Percentiles rank a stretch among this genome's conserved stretches.
Conservation (phyloP, 2,888 invertebrate species). For the Odontocolon sp. region DNA sequence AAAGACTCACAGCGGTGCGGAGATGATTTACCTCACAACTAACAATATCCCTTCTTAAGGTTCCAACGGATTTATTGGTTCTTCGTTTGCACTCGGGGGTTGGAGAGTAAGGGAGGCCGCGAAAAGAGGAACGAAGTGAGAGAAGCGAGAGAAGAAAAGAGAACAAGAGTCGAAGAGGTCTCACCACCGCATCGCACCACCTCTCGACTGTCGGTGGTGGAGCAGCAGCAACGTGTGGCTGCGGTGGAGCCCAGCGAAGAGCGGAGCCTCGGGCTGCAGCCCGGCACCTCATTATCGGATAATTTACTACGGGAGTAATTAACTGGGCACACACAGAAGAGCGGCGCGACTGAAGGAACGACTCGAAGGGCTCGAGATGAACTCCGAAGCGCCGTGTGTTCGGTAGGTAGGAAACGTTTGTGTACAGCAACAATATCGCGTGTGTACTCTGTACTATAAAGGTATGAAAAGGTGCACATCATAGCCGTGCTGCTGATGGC, state of each 20-base stretch:
- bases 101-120: conserved; percentile 21
- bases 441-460: conserved; percentile 49
- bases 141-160: conserved; percentile 47
- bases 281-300: conserved; percentile 80
- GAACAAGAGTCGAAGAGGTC: conserved; percentile 52
- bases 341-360: conserved; percentile 65
- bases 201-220: conserved; percentile 37
- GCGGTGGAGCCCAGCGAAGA: conserved; percentile 23
- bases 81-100: conserved; percentile 68
- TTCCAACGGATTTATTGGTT: conserved; percentile 77
- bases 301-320: conserved; percentile 80
- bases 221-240: conserved; percentile 48
- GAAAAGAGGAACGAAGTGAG: conserved; percentile 29
- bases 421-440: conserved; percentile 38
- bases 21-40: conserved; percentile 80
- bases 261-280: conserved; percentile 72
- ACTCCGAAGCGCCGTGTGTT: conserved; percentile 10
- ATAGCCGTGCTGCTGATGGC: conserved; percentile 36
- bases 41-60: conserved; percentile 78
- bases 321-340: conserved; percentile 78
- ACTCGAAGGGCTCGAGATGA: conserved; percentile 8
- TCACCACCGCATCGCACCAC: conserved; percentile 38
- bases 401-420: conserved; percentile 4
- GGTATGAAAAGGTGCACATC: conserved; percentile 42
- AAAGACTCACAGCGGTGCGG: conserved; percentile 67